These are phyloP conservation scores for Simalia tracyae DNA, from an alignment of 2,797 vertebrate species.

Conservation along the genomic window DNA sequence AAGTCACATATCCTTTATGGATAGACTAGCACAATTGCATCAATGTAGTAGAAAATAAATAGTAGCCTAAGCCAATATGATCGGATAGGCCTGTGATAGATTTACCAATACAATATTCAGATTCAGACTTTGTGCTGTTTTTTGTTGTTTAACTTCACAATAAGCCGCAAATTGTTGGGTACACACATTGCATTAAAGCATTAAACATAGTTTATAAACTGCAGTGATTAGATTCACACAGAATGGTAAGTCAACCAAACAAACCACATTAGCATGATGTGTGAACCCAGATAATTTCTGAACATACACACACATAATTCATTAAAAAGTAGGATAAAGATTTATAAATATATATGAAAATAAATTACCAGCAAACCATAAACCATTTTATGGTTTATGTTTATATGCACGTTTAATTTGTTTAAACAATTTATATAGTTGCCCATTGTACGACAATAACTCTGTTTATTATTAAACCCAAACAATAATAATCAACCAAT, in stretches of 20 bases:
- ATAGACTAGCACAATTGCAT: conserved; percentile 22
- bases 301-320: neutral
- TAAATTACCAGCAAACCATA: neutral
- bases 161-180: neutral
- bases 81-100: neutral
- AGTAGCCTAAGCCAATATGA: neutral
- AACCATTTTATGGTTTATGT: neutral
- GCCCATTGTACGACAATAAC: neutral
- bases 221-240: neutral
- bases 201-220: neutral
- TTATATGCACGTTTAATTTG: neutral
- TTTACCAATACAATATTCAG: neutral
- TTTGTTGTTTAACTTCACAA: neutral
- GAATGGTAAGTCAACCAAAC: neutral
- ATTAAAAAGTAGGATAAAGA: neutral
- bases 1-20: conserved; percentile 13
- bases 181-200: neutral
- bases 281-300: neutral
- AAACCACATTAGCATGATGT: neutral
- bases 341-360: neutral
- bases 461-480: neutral
- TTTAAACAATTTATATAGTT: neutral
- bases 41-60: conserved; percentile 4
- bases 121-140: neutral
- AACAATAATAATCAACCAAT: neutral